These are phyloP conservation scores for Ceyx melanurus DNA, from an alignment of 2,113 vertebrate genomes.

Conservation along the genomic window DNA sequence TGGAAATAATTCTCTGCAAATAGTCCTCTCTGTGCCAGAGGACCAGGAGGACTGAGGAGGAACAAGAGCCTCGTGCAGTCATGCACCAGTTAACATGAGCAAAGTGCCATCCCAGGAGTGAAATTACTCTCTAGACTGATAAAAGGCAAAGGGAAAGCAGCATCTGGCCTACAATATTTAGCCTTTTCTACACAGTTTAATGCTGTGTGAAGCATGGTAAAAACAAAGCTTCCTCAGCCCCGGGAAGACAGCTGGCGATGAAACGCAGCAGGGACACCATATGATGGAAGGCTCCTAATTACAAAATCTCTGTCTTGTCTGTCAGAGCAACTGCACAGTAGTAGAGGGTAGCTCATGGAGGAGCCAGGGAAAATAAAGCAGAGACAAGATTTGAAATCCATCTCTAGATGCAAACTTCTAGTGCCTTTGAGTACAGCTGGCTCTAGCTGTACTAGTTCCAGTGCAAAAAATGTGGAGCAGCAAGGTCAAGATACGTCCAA, in stretches of 20 bases:
- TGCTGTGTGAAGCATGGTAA: conserved; percentile 65
- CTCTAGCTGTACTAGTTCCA: too few species aligned
- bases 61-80: conserved; percentile 12
- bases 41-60: not conserved
- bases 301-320: conserved; percentile 52
- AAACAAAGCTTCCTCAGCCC: conserved; percentile 52
- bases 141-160: conserved; percentile 64
- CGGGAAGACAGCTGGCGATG: conserved; percentile 13
- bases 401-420: not conserved
- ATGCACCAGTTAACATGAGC: conserved; percentile 37
- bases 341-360: not conserved
- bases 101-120: conserved; percentile 34
- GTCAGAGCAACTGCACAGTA: conserved; percentile 17
- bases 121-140: conserved; percentile 57
- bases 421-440: too few species aligned
- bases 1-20: not conserved
- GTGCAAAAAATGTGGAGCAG: too few species aligned
- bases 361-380: not conserved
- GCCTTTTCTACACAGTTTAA: conserved; percentile 63
- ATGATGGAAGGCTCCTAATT: conserved; percentile 57
- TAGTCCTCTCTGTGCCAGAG: not conserved
- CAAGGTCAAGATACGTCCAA: too few species aligned
- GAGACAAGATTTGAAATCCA: conserved; percentile 1
- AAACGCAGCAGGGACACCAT: conserved; percentile 15
- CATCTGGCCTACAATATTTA: conserved; percentile 53